Conservation (phyloP, 2,797 vertebrate genomes). For the Cossypha polioptera region DNA sequence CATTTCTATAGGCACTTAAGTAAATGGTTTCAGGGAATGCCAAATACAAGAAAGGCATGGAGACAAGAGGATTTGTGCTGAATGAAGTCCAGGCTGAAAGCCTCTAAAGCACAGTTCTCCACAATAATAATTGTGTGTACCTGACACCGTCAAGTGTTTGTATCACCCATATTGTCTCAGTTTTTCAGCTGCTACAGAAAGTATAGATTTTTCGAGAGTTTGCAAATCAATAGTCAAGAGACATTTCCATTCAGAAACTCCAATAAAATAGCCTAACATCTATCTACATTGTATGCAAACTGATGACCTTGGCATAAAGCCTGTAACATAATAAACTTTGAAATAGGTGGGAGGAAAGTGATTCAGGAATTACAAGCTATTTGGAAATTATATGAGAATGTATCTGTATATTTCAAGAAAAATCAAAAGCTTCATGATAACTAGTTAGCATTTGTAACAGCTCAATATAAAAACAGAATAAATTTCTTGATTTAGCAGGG, state of each 20-base stretch:
- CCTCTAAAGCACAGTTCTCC: neutral
- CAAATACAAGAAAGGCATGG: neutral
- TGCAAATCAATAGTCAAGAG: constrained; percentile 52
- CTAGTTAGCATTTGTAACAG: neutral
- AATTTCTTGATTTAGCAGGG: neutral
- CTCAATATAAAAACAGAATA: neutral
- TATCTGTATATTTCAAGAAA: constrained; percentile 13
- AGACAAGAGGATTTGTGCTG: neutral
- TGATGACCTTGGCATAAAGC: constrained; percentile 66
- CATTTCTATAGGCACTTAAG: neutral
- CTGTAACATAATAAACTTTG: constrained; percentile 48
- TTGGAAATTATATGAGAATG: constrained; percentile 6
- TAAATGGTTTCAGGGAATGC: neutral
- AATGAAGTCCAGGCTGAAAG: constrained; percentile 1
- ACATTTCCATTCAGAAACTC: constrained; percentile 28
- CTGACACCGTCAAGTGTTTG: constrained; percentile 44
- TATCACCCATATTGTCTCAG: constrained; percentile 27
- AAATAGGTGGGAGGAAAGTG: constrained; percentile 52
- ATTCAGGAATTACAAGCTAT: constrained; percentile 44
- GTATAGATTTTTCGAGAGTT: constrained; percentile 55
- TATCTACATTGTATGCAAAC: constrained; percentile 46
- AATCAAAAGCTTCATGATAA: constrained; percentile 43
- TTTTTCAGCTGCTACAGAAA: constrained; percentile 44
- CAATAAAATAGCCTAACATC: constrained; percentile 49
- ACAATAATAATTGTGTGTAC: neutral